A percentile compares a stretch with the other conserved stretches of the same genome.
These are phyloP conservation scores for Hyles lineata DNA, from an alignment of 2,888 invertebrate species.

Conservation along the genomic window DNA sequence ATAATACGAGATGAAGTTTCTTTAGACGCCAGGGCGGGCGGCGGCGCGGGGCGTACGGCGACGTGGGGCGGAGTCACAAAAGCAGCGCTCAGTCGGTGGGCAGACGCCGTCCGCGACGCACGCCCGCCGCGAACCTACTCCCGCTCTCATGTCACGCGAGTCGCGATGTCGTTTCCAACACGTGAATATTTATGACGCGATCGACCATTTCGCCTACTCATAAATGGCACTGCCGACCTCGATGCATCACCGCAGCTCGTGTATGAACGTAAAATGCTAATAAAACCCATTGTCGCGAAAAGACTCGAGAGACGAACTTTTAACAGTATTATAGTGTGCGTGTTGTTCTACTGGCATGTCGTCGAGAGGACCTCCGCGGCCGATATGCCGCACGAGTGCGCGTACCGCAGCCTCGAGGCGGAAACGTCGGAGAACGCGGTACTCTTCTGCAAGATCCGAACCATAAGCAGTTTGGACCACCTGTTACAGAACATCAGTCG, in stretches of 20 bases:
- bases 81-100: constrained; percentile 80
- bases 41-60: constrained; percentile 71
- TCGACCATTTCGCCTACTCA: constrained; percentile 69
- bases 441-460: constrained; percentile 89
- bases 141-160: constrained; percentile 72
- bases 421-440: constrained; percentile 84
- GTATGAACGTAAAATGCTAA: constrained; percentile 80
- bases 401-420: constrained; percentile 86
- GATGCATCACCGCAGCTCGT: constrained; percentile 65
- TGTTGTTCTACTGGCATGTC: constrained; percentile 80
- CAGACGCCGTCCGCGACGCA: constrained; percentile 73
- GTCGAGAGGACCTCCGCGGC: constrained; percentile 71
- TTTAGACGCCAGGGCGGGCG: constrained; percentile 76
- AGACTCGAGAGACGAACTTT: constrained; percentile 80
- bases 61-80: constrained; percentile 74
- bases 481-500: constrained; percentile 88
- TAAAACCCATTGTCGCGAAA: constrained; percentile 76
- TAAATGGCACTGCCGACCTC: constrained; percentile 79
- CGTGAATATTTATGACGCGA: constrained; percentile 82
- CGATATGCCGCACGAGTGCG: constrained; percentile 88
- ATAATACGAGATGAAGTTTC: constrained; percentile 82
- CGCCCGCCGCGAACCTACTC: constrained; percentile 57
- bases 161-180: constrained; percentile 75
- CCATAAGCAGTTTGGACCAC: constrained; percentile 88
- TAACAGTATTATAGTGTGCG: constrained; percentile 79